These are phyloP conservation scores for Pangasius mekongensis DNA, from an alignment of 2,797 vertebrate genomes.

Conservation along the genomic window DNA sequence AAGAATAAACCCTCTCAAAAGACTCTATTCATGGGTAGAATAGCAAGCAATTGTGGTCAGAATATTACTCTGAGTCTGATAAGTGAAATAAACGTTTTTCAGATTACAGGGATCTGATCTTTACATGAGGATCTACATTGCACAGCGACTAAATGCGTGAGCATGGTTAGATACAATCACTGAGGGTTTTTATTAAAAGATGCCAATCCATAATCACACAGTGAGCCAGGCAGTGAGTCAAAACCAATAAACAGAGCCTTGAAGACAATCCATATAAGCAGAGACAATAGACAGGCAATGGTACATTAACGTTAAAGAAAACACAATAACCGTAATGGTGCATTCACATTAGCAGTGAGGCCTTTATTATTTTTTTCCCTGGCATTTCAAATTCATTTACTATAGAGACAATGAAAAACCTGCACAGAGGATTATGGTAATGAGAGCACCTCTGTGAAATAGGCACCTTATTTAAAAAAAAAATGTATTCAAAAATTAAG, in stretches of 20 bases:
- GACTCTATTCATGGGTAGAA: not conserved
- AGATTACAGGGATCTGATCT: not conserved
- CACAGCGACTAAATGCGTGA: not conserved
- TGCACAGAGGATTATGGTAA: not conserved
- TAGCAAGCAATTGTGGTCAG: not conserved
- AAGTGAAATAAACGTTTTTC: not conserved
- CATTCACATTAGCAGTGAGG: not conserved
- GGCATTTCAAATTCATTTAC: not conserved
- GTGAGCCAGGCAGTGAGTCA: not conserved
- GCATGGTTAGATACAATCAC: not conserved
- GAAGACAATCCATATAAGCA: not conserved
- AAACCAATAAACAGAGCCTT: slow-evolving; percentile 5
- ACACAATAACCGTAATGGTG: not conserved
- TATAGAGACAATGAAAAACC: not conserved
- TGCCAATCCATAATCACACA: not conserved
- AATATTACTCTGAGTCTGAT: slow-evolving; percentile 16
- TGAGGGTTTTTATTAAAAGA: not conserved
- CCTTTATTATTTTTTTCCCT: no score
- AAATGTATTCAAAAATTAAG: not conserved
- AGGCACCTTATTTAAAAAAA: not conserved
- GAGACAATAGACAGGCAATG: not conserved
- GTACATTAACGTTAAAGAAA: not conserved
- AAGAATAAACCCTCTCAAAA: slow-evolving; percentile 23
- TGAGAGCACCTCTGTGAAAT: not conserved
- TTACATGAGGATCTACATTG: not conserved